Percentiles rank a stretch among this genome's conserved stretches.
Conservation (phyloP, 2,797 vertebrate genomes). For the Xenopus petersii region DNA sequence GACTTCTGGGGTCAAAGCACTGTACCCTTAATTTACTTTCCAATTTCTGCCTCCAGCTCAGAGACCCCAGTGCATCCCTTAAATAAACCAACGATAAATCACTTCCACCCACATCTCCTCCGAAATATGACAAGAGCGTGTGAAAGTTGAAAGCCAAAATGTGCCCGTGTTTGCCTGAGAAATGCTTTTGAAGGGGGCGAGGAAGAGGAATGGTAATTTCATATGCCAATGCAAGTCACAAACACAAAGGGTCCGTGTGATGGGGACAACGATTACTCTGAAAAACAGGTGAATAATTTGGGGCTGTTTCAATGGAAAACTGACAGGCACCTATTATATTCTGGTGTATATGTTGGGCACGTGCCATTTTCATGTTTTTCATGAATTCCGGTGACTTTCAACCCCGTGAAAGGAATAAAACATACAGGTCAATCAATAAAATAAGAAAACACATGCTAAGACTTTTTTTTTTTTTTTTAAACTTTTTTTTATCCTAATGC, state of each 20-base stretch:
- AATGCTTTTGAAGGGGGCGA: background rate
- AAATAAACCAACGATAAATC: too few species aligned
- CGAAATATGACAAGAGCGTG: too few species aligned
- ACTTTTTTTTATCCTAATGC: too few species aligned
- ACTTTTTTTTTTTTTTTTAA: too few species aligned
- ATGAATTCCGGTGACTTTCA: background rate
- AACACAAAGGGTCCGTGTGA: background rate
- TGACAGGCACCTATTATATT: background rate
- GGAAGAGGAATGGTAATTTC: background rate
- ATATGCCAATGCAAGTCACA: background rate
- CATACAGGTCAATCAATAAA: too few species aligned
- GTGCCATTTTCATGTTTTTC: background rate
- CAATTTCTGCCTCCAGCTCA: too few species aligned
- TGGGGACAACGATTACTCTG: background rate
- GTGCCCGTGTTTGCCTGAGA: background rate
- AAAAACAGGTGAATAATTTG: constrained; percentile 1
- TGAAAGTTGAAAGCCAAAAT: background rate
- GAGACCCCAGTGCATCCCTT: too few species aligned
- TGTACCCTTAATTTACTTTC: too few species aligned
- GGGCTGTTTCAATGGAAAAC: background rate
- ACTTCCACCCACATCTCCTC: too few species aligned
- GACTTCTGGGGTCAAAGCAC: too few species aligned
- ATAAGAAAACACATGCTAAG: too few species aligned
- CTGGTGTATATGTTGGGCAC: background rate
- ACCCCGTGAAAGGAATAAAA: too few species aligned